A percentile compares a stretch with the other conserved stretches of the same genome.
Evolutionary conservation across 2,888 invertebrate genomes (phyloP).

Genomic region (Drosophila diplacantha): DNA sequence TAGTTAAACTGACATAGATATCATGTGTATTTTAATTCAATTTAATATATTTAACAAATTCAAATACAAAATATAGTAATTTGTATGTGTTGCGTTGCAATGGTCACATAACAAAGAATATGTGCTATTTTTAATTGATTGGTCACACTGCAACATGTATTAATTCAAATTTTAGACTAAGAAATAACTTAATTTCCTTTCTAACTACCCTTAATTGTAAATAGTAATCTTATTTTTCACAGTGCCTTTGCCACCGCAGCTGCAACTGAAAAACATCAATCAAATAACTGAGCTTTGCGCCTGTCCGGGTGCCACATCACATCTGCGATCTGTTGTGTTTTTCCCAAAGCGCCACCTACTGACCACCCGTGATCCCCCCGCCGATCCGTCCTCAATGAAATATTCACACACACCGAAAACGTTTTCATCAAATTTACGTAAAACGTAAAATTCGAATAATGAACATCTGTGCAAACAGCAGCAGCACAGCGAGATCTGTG

Average conservation of each 20-base stretch:
- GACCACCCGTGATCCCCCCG: slow-evolving; percentile 37
- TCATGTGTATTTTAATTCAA: not conserved
- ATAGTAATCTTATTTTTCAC: slow-evolving; percentile 5
- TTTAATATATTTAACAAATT: not conserved
- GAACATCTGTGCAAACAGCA: slow-evolving; percentile 74
- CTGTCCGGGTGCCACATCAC: slow-evolving; percentile 34
- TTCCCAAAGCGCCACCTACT: slow-evolving; percentile 59
- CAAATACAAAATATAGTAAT: not conserved
- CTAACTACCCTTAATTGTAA: not conserved
- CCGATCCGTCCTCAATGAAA: slow-evolving; percentile 62
- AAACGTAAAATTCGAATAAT: slow-evolving; percentile 52
- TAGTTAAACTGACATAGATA: not conserved
- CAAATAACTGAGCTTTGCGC: slow-evolving; percentile 50
- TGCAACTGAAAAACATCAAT: slow-evolving; percentile 58
- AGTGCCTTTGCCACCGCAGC: slow-evolving; percentile 34
- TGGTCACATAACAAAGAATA: too few relatives aligned
- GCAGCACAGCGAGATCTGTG: slow-evolving; percentile 27
- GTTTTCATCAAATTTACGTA: slow-evolving; percentile 68
- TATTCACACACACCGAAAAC: slow-evolving; percentile 35
- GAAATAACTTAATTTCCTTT: fast-evolving
- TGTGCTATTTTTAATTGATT: not conserved
- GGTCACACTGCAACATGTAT: not conserved
- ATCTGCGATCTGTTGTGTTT: slow-evolving; percentile 37
- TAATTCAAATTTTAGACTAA: not conserved
- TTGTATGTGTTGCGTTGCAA: not conserved